Evolutionary conservation across 2,888 invertebrate species (phyloP).

Genomic region (Axea sp.): DNA sequence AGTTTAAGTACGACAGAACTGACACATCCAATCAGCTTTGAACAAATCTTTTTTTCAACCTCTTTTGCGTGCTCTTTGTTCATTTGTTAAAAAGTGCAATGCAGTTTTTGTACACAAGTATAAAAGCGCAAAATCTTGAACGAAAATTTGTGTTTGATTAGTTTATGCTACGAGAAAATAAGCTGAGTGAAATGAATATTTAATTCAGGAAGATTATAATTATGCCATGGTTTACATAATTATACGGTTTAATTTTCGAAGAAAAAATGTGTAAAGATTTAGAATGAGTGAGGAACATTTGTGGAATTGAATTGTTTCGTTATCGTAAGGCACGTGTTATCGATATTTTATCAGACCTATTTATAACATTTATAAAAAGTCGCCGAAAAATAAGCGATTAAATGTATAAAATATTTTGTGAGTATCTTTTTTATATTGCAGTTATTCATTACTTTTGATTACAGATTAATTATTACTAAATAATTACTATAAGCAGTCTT

Average conservation of each 20-base stretch:
- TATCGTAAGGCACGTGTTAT: conserved; percentile 40
- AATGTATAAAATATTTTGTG: no score
- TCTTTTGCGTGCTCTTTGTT: no score
- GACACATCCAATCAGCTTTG: conserved; percentile 19
- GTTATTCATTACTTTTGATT: no score
- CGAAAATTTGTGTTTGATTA: conserved; percentile 8
- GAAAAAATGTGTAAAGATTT: no score
- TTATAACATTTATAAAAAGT: no score
- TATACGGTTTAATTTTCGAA: no score
- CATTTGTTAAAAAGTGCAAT: no score
- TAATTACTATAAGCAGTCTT: conserved; percentile 4
- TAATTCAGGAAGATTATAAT: no score
- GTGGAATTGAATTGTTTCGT: conserved; percentile 24
- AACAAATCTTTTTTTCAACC: conserved; percentile 10
- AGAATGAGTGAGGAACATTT: conserved; percentile 36
- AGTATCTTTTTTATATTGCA: no score
- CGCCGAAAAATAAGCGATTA: no score
- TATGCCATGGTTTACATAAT: conserved; percentile 30
- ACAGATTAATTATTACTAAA: not conserved
- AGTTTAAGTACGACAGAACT: conserved; percentile 35
- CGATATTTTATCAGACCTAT: conserved; percentile 9
- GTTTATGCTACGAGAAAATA: no score
- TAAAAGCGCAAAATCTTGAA: not conserved
- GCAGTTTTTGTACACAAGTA: not conserved
- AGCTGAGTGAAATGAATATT: no score